Percentiles rank a stretch among this genome's conserved stretches.
Evolutionary conservation across 2,888 invertebrate genomes (phyloP).

Genomic region (Idaea dimidiata): DNA sequence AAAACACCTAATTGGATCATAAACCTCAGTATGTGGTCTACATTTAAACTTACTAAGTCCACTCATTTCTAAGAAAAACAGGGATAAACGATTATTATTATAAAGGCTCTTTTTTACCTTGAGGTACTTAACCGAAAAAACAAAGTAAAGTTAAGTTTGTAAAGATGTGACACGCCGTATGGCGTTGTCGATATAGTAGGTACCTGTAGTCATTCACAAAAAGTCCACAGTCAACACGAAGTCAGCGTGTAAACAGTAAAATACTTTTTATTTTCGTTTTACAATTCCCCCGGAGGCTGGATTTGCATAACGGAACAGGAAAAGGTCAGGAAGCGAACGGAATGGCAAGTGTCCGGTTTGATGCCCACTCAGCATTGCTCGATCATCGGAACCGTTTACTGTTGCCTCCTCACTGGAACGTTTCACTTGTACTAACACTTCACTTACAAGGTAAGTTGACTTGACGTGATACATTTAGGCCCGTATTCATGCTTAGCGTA

Average conservation of each 20-base stretch:
- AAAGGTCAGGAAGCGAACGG: slow-evolving; percentile 79
- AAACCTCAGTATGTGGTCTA: no score
- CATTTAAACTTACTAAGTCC: no score
- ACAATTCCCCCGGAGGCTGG: slow-evolving; percentile 67
- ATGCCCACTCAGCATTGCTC: slow-evolving; percentile 70
- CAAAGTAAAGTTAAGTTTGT: background rate
- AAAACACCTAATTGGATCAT: no score
- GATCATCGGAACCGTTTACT: slow-evolving; percentile 43
- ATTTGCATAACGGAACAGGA: slow-evolving; percentile 80
- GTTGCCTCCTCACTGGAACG: slow-evolving; percentile 37
- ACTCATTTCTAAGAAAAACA: no score
- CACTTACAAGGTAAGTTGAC: background rate
- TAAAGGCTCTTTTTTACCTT: no score
- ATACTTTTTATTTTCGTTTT: slow-evolving; percentile 78
- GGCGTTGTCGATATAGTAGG: slow-evolving; percentile 42
- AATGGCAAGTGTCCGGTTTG: slow-evolving; percentile 77
- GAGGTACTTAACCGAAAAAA: no score
- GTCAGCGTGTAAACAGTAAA: slow-evolving; percentile 75
- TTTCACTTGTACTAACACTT: background rate
- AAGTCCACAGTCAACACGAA: slow-evolving; percentile 61
- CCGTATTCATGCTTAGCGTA: no score
- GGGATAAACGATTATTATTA: no score
- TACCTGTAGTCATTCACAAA: slow-evolving; percentile 72
- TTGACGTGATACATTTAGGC: background rate
- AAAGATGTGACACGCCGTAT: slow-evolving; percentile 7